Evolutionary conservation across 2,888 invertebrate species (phyloP).

Genomic region (Pinctada fucata): DNA sequence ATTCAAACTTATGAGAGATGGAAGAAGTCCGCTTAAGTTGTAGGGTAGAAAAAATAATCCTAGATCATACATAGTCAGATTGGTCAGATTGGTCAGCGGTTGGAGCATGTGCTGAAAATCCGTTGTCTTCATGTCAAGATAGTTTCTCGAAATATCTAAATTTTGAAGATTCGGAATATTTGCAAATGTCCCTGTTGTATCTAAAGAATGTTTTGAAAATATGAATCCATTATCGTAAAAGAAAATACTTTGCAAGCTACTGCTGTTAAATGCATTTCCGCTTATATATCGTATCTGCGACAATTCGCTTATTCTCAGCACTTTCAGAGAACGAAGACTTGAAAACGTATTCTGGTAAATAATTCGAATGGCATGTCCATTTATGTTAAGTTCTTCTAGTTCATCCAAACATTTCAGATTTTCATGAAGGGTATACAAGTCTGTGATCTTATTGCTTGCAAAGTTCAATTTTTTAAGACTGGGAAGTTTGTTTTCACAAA

Average conservation of each 20-base stretch:
- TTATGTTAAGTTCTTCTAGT: conserved; percentile 28
- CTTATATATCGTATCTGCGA: conserved; percentile 10
- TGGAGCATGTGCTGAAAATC: conserved; percentile 1
- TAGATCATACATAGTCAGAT: neutral
- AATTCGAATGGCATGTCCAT: conserved; percentile 25
- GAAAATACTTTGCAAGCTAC: neutral
- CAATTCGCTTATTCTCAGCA: neutral
- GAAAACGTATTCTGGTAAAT: conserved; percentile 33
- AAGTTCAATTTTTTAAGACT: conserved; percentile 10
- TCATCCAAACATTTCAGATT: conserved; percentile 35
- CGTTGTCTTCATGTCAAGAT: neutral
- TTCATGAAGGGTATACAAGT: neutral
- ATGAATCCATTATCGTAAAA: neutral
- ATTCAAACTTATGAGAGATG: conserved; percentile 1
- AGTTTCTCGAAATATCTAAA: conserved; percentile 23
- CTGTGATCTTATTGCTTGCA: conserved; percentile 18
- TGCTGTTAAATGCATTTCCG: conserved; percentile 15
- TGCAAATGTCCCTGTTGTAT: neutral
- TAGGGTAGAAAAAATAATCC: conserved; percentile 11
- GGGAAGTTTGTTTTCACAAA: conserved; percentile 16
- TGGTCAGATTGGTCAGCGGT: conserved; percentile 15
- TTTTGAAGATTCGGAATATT: neutral
- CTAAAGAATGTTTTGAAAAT: neutral
- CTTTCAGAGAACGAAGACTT: neutral
- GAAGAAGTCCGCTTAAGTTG: neutral